Base-by-base conservation (phyloP, 37 sponge, comb jelly and placozoan species). In the Tethya wilhelma region DNA sequence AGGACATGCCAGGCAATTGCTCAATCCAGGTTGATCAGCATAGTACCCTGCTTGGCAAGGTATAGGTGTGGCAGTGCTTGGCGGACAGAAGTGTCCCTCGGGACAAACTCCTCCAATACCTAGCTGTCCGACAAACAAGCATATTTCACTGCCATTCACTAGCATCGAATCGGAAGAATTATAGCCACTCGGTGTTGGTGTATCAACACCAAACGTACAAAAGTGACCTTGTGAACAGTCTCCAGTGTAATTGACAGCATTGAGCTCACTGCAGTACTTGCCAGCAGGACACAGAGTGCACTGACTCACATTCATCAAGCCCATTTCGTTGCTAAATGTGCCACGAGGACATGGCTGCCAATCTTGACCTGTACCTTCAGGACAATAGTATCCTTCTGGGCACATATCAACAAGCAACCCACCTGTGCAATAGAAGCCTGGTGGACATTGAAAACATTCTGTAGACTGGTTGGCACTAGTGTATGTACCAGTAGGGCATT, bases 41-140 rank as follows among this genome's bases (percentile, higher is more conserved):
- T 67, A 67, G 8, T 67, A 9, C 33, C 69, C 69, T 37, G 69
- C 38, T 36, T 8, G 38, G 23, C 69, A 67, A 11, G 69, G 41
- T 7, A 67, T 9, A 37, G 69, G 40, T 7, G 12, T 30, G 17
- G 38, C 9, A 37, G 69, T 36, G 12, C 40, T 39, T 36, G 41
- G 12, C 33, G 69, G 69, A 36, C 69, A 67, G 69, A n/a, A 67
- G 33, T 9, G 19, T n/a, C 41, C 69, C 12, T 11, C 8, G 19
- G 69, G 69, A 38, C 69, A 67, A n/a, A 67, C 12, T 67, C 69
- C 69, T 36, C 69, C 69, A 8, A 67, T 36, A n/a, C 69, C 69
- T n/a, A 9, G 8, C 9, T 8, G 7, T 28, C 30, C 30, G 8
- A 19, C 7, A 62, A 62, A 23, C 8, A 23, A 9, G n/a, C 64